phyloP scores from a whole-genome alignment of 2,888 invertebrate species.

The Platerodrilus igneus region DNA sequence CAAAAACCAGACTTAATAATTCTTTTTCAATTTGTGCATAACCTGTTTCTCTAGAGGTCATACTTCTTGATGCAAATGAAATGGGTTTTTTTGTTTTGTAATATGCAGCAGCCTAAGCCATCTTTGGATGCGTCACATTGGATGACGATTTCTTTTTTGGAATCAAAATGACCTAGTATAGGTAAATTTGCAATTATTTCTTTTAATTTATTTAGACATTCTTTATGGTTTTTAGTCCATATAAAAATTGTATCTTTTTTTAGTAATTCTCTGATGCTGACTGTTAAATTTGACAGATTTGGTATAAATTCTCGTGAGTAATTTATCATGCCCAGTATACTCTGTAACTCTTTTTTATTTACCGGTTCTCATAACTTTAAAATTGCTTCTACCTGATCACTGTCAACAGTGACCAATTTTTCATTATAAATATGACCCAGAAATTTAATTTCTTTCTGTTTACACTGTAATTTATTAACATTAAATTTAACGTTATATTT shows the following conservation, averaged over 20 bases:
- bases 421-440: constrained; percentile 8
- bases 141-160: constrained; percentile 7
- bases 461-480: constrained; percentile 4
- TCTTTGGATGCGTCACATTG: constrained; percentile 1
- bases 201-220: constrained; percentile 1
- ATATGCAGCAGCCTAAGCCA: constrained; percentile 2
- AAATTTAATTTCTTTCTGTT: not conserved
- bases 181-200: not conserved
- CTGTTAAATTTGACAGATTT: constrained; percentile 8
- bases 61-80: constrained; percentile 9
- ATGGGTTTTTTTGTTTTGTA: constrained; percentile 8
- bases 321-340: constrained; percentile 11
- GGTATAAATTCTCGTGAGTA: constrained; percentile 12
- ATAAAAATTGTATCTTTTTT: constrained; percentile 5
- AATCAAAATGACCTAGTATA: not conserved
- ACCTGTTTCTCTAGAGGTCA: constrained; percentile 9
- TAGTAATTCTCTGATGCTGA: constrained; percentile 3
- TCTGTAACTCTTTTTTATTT: constrained; percentile 12
- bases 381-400: constrained; percentile 4
- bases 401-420: not conserved
- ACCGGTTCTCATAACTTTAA: constrained; percentile 1
- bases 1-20: constrained; percentile 11
- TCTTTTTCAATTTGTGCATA: constrained; percentile 18
- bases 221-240: not conserved
- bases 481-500: constrained; percentile 10